Percentiles rank a stretch among this genome's conserved stretches.
Conservation (phyloP, 92 coral and sea anemone species). For the Virgularia gustaviana region DNA sequence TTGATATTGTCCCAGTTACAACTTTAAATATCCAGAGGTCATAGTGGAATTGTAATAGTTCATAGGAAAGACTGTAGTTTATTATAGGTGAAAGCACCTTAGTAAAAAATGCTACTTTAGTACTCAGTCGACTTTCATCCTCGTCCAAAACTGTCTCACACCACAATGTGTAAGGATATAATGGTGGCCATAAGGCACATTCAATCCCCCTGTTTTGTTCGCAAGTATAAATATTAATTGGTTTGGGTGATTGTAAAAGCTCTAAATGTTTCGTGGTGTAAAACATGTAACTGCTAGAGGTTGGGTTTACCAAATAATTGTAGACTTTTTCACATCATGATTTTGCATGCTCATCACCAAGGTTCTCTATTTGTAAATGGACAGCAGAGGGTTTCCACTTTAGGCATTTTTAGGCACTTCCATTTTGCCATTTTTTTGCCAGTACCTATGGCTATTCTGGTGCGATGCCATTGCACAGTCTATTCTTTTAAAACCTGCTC, state of each 20-base stretch:
- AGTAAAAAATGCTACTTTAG: too few relatives aligned
- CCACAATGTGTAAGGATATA: not conserved
- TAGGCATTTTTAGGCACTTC: too few relatives aligned
- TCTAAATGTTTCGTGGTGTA: not conserved
- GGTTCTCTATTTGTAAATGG: not conserved
- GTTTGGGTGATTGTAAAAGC: not conserved
- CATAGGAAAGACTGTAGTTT: not conserved
- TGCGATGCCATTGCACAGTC: too few relatives aligned
- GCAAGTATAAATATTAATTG: not conserved
- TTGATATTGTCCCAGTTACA: slow-evolving; percentile 20
- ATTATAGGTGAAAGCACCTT: not conserved
- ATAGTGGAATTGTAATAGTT: slow-evolving; percentile 18
- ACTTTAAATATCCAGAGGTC: slow-evolving; percentile 17
- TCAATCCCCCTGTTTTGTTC: not conserved
- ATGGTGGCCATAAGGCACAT: not conserved
- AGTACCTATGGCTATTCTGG: too few relatives aligned
- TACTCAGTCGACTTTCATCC: too few relatives aligned
- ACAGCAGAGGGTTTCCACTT: not conserved
- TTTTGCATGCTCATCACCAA: not conserved
- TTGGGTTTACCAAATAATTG: not conserved
- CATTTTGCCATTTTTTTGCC: not conserved
- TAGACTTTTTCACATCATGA: not conserved
- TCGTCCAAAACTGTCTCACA: not conserved
- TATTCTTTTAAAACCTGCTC: too few relatives aligned
- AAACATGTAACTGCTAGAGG: not conserved